phyloP scores from a whole-genome alignment of 2,797 vertebrate species.

The Pseudochirops cupreus region DNA sequence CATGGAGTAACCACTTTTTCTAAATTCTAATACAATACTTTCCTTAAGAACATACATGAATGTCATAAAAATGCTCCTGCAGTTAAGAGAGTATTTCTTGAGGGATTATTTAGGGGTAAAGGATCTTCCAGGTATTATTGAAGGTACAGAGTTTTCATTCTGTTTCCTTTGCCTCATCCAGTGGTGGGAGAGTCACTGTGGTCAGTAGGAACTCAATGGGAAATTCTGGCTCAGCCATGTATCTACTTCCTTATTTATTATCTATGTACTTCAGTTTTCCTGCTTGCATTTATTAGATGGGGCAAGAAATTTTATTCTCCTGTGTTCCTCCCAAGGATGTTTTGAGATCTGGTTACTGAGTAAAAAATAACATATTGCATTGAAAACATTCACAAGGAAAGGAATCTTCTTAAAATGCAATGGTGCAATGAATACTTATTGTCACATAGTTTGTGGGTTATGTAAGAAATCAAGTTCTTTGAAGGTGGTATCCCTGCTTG shows the following conservation, averaged over 20 bases:
- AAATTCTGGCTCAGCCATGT: background rate
- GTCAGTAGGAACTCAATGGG: background rate
- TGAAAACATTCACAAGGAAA: background rate
- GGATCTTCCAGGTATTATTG: slow-evolving; percentile 4
- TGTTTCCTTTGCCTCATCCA: slow-evolving; percentile 40
- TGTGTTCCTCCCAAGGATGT: background rate
- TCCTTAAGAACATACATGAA: slow-evolving; percentile 11
- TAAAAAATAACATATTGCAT: background rate
- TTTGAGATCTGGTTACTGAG: background rate
- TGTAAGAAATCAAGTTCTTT: background rate
- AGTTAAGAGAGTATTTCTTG: slow-evolving; percentile 5
- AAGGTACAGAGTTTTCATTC: background rate
- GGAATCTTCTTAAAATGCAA: background rate
- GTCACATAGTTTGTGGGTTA: background rate
- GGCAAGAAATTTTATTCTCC: slow-evolving; percentile 10
- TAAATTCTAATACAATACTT: background rate
- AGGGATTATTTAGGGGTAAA: slow-evolving; percentile 7
- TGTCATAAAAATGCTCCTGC: background rate
- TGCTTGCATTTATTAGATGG: slow-evolving; percentile 24
- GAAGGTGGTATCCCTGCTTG: background rate
- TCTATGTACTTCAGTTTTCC: background rate
- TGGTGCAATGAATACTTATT: background rate
- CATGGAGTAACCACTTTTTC: background rate
- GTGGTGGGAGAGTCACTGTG: background rate
- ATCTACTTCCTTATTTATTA: background rate